Conservation (phyloP, 2,113 vertebrate species). For the Gnathonemus longibarbis region DNA sequence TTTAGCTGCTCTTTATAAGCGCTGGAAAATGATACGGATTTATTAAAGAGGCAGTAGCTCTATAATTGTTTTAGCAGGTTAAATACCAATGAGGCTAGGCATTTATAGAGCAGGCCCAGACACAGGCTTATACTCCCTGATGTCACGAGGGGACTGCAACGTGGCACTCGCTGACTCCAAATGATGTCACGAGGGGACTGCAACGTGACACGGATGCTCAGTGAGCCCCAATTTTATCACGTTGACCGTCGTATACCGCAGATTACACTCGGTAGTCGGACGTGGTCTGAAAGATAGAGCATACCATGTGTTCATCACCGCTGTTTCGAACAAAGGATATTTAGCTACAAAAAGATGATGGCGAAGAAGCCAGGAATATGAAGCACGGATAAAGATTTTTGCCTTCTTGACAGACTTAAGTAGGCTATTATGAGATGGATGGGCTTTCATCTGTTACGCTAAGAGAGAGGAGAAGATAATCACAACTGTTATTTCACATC, state of each 20-base stretch:
- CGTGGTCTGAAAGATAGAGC: constrained; percentile 42
- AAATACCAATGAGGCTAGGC: background rate
- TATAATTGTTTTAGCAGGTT: background rate
- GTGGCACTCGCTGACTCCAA: constrained; percentile 10
- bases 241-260: constrained; percentile 37
- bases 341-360: constrained; percentile 43
- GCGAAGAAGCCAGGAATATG: constrained; percentile 40
- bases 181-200: constrained; percentile 21
- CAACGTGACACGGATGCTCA: constrained; percentile 31
- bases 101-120: background rate
- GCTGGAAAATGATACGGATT: background rate
- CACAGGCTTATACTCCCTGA: background rate
- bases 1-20: background rate
- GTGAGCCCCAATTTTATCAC: constrained; percentile 31
- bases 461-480: constrained; percentile 58
- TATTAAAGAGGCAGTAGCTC: background rate
- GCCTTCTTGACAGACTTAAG: constrained; percentile 54
- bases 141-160: constrained; percentile 2
- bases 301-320: constrained; percentile 34
- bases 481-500: constrained; percentile 55
- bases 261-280: constrained; percentile 52
- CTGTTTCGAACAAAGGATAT: constrained; percentile 49
- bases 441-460: constrained; percentile 60
- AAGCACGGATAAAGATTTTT: constrained; percentile 41
- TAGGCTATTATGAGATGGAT: constrained; percentile 56